Evolutionary conservation across 1,140 invertebrate genomes (phyloP), one percentile per base, ranked within the genome.

Genomic region (Drosophila nigrodunni): DNA sequence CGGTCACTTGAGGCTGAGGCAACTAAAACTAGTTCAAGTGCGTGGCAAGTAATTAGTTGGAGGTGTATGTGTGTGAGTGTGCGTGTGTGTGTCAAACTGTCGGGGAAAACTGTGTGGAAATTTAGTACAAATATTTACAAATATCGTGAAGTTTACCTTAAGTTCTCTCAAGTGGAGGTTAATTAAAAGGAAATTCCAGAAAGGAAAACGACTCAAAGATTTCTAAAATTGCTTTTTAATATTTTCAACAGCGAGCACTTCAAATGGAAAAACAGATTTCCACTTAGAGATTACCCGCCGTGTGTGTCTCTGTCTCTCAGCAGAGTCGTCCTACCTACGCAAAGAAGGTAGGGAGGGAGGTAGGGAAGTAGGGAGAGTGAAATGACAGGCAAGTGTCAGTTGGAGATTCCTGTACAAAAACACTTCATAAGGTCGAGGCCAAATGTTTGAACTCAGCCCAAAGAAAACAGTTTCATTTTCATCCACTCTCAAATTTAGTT

Each of bases 21-120:
- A 50, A 55, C 50, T 50, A 52, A 80, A 85, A 81, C 74, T 86
- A 81, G 82, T 82, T 81, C 82, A 86, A 88, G 85, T 89, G 85
- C 54, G 74, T 77, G 69, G 66, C 80, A 78, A 70, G 82, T 86
- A 86, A 83, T 88, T 88, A 89, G 80, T 58, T 66, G 43, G 52
- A 61, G 37, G 39, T 47, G 61, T 44, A 52, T 54, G 25, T 59
- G 46, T 43, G 34, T 61, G n/a, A n/a, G 37, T 43, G 18, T 39
- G 13, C 68, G 41, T 61, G 44, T 44, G 46, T 41, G 1, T 74
- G 77, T 74, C 77, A 78, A 66, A 65, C 37, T 62, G 74, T 66
- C 47, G 15, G 39, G 10, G 7, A 37, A 30, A 39, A 52, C 15
- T 43, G 69, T 62, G 50, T 62, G 66, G 47, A 68, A 66, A 77